Base-by-base conservation (phyloP, 2,113 vertebrate genomes). In the Addax nasomaculatus region DNA sequence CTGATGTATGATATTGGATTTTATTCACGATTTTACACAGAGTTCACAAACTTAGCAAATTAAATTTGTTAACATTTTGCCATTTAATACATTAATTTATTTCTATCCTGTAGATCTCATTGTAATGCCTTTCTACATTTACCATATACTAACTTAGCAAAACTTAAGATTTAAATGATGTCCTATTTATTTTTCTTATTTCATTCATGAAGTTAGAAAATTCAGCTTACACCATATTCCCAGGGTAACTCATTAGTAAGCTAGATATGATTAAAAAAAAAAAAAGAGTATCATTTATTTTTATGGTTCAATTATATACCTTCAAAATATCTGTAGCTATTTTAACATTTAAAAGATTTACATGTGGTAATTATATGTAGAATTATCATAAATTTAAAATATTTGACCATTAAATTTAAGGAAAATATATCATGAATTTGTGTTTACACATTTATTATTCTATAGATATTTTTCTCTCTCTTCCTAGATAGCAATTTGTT, bases 171-270 rank as follows among this genome's bases (percentile, higher is more conserved):
- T 96, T 96, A 94, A 92, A 84, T 95, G 17, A 80, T 85, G 30
- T 55, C 33, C 33, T 95, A 79, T 88, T 97, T 97, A 94, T 78
- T 94, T 96, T 96, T 94, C 49, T 85, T 57, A 95, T 85, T 96
- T 94, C 7, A 83, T 97, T 97, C 90, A 89, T 81, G 30, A 97
- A 94, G 3, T 57, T 96, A 70, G 17, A 84, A 95, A 92, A 58
- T 43, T 89, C 45, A 92, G 23, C 3, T 10, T 90, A 79, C 2
- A 92, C 47, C 33, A 64, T 93, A 95, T 97, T 96, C 80, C 76
- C 90, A 94, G 78, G 60, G 13, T 62, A 49, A 53, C 76, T 95
- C 88, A 96, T 94, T 96, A 96, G 87, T 94, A 97, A 96, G 11
- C 29, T 53, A 1, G 3, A 91, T n/a, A 86, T 39, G 10, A 87